Evolutionary conservation across 2,113 vertebrate genomes (phyloP), one percentile per base, ranked within the genome.

Genomic region (Struthidea cinerea): DNA sequence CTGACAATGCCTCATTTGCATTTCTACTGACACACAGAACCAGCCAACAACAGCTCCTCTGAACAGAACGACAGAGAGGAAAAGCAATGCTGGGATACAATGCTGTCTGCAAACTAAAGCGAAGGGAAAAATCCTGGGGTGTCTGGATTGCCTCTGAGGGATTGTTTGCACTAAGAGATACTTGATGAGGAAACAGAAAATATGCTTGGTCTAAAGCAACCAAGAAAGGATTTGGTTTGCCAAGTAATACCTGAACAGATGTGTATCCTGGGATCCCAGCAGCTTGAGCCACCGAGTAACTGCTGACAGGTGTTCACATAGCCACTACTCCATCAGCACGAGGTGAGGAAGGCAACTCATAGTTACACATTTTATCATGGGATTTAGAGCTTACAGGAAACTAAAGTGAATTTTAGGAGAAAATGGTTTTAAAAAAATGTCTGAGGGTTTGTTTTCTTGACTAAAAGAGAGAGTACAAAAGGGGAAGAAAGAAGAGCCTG

Each of bases 1-100:
- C 89, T 42, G 55, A 96, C 96, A 96, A 95, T 89, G 80, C 89
- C 63, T 96, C 89, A 96, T 96, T 95, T 96, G 87, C 93, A 96
- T 96, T 86, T 67, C 87, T 53, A 84, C 89, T 53, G 55, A 11
- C 87, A 50, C 64, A 63, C 7, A 85, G 74, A 89, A 87, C 42
- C 80, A 67, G 93, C 20, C 89, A 90, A 96, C 91, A 95, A 87
- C 63, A 44, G 89, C 57, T 61, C 33, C 69, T 41, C 82, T 85
- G 77, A 87, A 49, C 46, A 65, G 55, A 74, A 57, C 0, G 2
- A 37, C 79, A 63, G 52, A 39, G 68, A 56, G 57, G 61, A 47
- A 76, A 79, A 86, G 71, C 17, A 4, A 28, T 13, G 76, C 89
- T 53, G 59, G 64, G 55, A 83, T 23, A 92, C 91, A 86, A 95